Conservation (phyloP, 2,888 invertebrate species). For the Pemphredon lugubris region DNA sequence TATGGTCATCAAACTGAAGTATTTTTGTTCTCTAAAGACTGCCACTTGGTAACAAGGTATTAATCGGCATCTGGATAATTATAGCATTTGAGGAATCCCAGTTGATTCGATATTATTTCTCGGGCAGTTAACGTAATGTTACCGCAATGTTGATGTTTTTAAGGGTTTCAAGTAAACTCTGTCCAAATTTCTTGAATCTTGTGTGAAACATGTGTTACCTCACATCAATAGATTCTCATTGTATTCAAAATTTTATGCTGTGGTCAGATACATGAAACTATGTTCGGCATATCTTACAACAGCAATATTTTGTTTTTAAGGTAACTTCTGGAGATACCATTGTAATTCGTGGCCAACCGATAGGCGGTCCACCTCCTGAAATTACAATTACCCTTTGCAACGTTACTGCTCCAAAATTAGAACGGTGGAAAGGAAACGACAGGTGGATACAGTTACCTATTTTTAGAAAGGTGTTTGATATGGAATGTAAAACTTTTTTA, state of each 20-base stretch:
- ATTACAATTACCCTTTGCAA: constrained; percentile 95
- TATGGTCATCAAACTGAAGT: constrained; percentile 50
- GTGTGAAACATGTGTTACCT: constrained; percentile 39
- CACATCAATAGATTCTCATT: background rate
- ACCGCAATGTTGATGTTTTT: background rate
- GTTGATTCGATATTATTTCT: background rate
- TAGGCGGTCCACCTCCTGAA: constrained; percentile 94
- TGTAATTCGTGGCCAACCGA: constrained; percentile 92
- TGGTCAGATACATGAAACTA: background rate
- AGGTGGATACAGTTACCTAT: constrained; percentile 69
- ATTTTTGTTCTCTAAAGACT: constrained; percentile 17
- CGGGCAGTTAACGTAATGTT: constrained; percentile 6
- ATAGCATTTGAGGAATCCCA: background rate
- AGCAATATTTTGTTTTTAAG: constrained; percentile 82
- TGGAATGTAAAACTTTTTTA: background rate
- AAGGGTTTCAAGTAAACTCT: background rate
- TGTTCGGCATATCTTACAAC: background rate
- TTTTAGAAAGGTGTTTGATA: background rate
- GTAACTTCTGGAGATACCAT: constrained; percentile 98
- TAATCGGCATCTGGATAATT: background rate
- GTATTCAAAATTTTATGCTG: background rate
- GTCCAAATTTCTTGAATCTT: constrained; percentile 29
- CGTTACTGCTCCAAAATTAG: constrained; percentile 95
- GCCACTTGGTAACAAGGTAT: background rate
- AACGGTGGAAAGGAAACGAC: constrained; percentile 86